These are phyloP conservation scores for Limnephilus marmoratus DNA, from an alignment of 2,888 invertebrate genomes.

Conservation along the genomic window DNA sequence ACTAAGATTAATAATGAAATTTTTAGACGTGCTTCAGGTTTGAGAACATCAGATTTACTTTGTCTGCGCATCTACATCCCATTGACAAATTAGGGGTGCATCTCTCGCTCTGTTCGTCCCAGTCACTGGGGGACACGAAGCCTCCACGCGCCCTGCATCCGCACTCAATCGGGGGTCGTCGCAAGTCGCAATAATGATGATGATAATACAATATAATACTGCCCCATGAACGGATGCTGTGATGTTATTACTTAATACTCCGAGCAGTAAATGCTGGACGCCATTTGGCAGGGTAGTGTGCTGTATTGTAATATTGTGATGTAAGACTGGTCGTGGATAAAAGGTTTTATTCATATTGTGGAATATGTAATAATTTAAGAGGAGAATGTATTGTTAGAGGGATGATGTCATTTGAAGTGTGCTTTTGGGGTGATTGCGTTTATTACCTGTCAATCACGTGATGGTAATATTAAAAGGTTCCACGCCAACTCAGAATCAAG, in stretches of 20 bases:
- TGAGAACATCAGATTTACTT: neutral
- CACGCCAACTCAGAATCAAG: too few species aligned
- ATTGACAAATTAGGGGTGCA: constrained; percentile 28
- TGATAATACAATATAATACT: neutral
- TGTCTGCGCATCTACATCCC: constrained; percentile 21
- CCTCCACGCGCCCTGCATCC: constrained; percentile 2
- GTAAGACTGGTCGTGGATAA: constrained; percentile 35
- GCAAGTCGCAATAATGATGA: neutral
- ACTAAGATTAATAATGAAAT: neutral
- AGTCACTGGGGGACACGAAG: neutral
- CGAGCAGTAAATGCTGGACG: constrained; percentile 4
- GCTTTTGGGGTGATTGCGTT: neutral
- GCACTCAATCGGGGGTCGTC: neutral
- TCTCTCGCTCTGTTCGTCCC: neutral
- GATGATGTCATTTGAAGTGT: neutral
- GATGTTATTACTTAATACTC: neutral
- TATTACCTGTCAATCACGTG: constrained; percentile 7
- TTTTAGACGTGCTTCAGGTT: neutral
- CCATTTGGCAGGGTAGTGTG: constrained; percentile 28
- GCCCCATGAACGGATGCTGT: neutral
- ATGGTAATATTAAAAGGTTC: neutral
- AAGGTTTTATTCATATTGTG: constrained; percentile 20
- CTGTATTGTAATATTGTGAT: neutral
- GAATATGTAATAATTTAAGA: neutral
- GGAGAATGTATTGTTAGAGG: neutral